These are phyloP conservation scores for Metellina segmentata DNA, from an alignment of 2,888 invertebrate genomes.

Conservation along the genomic window DNA sequence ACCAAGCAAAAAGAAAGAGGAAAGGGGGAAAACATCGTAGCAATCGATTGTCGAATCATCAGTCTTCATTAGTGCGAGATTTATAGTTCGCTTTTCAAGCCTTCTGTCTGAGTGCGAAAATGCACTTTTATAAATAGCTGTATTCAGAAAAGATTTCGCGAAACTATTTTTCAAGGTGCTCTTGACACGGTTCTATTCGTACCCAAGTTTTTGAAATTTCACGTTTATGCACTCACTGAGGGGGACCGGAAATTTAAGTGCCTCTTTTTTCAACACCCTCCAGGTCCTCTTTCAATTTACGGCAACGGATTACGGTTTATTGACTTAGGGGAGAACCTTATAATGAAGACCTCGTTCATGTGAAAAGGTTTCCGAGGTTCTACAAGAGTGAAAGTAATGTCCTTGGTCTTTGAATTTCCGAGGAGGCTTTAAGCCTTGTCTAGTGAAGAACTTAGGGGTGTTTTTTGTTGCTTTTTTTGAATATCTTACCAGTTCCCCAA, in stretches of 20 bases:
- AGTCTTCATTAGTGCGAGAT: constrained; percentile 66
- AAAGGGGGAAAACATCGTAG: constrained; percentile 6
- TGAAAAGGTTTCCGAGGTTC: constrained; percentile 27
- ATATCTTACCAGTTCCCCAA: too few relatives aligned
- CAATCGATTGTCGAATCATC: constrained; percentile 70
- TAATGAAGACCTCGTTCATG: constrained; percentile 23
- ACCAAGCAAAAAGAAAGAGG: constrained; percentile 4
- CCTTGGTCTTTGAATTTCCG: background rate
- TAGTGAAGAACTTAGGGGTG: background rate
- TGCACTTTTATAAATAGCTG: constrained; percentile 72
- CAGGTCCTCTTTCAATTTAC: constrained; percentile 23
- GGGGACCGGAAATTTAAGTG: constrained; percentile 48
- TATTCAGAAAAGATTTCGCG: constrained; percentile 66
- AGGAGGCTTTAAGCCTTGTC: background rate
- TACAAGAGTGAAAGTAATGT: constrained; percentile 14
- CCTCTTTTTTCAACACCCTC: constrained; percentile 20
- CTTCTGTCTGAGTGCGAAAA: constrained; percentile 67
- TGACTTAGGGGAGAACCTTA: constrained; percentile 33
- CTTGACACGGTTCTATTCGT: constrained; percentile 59
- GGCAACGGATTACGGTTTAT: constrained; percentile 14
- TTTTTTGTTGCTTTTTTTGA: background rate
- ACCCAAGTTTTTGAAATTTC: constrained; percentile 34
- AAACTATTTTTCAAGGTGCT: constrained; percentile 63
- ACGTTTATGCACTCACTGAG: constrained; percentile 26
- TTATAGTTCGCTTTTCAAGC: constrained; percentile 64